These are phyloP conservation scores for Eupristina koningsbergeri DNA, from an alignment of 1,140 invertebrate genomes.

Conservation along the genomic window DNA sequence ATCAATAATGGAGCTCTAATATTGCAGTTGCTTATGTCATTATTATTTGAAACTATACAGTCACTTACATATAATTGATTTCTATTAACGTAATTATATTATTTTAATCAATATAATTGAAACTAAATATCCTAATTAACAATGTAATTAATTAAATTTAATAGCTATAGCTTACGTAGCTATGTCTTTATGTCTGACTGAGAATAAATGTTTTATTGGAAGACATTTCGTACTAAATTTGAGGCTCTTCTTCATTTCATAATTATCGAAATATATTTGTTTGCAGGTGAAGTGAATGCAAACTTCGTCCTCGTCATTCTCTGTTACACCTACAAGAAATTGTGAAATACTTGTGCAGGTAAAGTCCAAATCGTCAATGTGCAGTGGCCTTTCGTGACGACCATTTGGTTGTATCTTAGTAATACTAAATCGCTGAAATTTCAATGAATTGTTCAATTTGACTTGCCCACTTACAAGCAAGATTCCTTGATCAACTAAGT, in stretches of 20 bases:
- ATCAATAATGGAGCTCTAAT: neutral
- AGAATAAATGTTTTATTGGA: neutral
- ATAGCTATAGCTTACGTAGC: too few species aligned
- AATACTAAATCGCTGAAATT: slow-evolving; percentile 18
- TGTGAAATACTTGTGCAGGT: neutral
- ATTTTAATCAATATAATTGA: too few species aligned
- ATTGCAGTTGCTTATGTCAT: too few species aligned
- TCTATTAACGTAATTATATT: too few species aligned
- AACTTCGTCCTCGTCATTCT: slow-evolving; percentile 15
- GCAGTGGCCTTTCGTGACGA: neutral
- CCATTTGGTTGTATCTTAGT: slow-evolving; percentile 20
- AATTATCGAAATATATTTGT: neutral
- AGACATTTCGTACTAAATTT: slow-evolving; percentile 31
- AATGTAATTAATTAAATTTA: neutral
- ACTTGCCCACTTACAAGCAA: slow-evolving; percentile 14
- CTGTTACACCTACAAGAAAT: slow-evolving; percentile 1
- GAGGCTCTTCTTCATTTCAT: neutral
- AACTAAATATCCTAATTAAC: neutral
- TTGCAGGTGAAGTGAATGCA: slow-evolving; percentile 38
- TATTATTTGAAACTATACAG: too few species aligned
- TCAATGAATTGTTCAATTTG: neutral
- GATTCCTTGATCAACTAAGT: neutral
- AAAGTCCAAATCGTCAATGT: neutral
- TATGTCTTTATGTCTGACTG: neutral
- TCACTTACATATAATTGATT: too few species aligned